Evolutionary conservation across 1,140 invertebrate species (phyloP), one percentile per base, ranked within the genome.

Genomic region (Drosophila malerkotliana): DNA sequence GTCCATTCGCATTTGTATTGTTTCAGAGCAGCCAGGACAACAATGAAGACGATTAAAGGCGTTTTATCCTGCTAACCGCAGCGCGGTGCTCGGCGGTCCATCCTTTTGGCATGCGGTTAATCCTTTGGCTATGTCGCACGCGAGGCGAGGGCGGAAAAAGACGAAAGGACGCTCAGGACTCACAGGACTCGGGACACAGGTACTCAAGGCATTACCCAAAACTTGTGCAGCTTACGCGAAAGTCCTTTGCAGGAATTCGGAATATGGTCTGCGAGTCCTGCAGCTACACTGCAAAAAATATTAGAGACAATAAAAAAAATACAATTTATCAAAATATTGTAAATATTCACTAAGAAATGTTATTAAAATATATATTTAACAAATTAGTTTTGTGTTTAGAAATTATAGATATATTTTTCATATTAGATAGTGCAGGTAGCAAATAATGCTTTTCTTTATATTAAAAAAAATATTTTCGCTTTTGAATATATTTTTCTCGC

Each of bases 91-190:
- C 32, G 72, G 53, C 59, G 59, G 58, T 52, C 63, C 56, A 34
- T 61, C 37, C 77, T 56, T 57, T 59, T 60, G 82, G 79, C 79
- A 87, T 90, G 82, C 77, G 87, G 76, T 87, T 90, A 90, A 90
- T 90, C 87, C 87, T 87, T 90, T 90, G 69, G 87, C 87, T 75
- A 88, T 79, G 72, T 88, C 77, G 83, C 76, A 71, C 79, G 75
- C 79, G 58, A 69, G 47, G 51, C 10, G 52, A 55, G 67, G 51
- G 67, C 49, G 67, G 49, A 47, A 37, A 72, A 72, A 51, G 51
- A 53, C 67, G 32, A 66, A 49, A 49, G 44, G 55, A 59, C 54
- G 2, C 12, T 9, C 14, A 39, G 39, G 34, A 18, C 15, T 10
- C 21, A 15, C 7, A 21, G 62, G 62, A 30, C 28, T 15, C 14